phyloP scores from a whole-genome alignment of 2,113 vertebrate genomes.

The Scomber japonicus region DNA sequence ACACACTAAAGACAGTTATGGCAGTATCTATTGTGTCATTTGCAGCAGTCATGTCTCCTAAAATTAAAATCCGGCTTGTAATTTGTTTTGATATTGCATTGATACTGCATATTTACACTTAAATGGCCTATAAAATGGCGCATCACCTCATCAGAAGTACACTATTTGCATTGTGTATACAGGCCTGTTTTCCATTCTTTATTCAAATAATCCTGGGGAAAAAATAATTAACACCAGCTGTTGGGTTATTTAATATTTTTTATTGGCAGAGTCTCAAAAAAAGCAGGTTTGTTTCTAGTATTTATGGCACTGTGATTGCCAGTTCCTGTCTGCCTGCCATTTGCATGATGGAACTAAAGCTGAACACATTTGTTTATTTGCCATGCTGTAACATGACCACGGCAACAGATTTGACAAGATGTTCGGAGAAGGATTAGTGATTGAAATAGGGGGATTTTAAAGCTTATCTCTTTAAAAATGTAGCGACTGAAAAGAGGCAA shows the following conservation, averaged over 20 bases:
- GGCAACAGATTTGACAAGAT: neutral
- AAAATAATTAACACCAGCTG: neutral
- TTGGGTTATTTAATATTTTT: neutral
- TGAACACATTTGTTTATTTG: constrained; percentile 33
- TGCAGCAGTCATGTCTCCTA: neutral
- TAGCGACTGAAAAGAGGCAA: neutral
- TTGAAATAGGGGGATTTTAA: neutral
- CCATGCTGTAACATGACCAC: neutral
- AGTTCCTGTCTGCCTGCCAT: neutral
- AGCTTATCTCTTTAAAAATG: neutral
- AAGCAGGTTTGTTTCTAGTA: neutral
- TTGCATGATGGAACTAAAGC: constrained; percentile 32
- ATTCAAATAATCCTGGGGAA: constrained; percentile 25
- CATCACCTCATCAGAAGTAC: too few relatives aligned
- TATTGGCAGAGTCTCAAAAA: neutral
- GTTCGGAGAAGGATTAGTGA: neutral
- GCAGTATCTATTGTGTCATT: neutral
- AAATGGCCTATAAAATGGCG: neutral
- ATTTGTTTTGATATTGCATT: neutral
- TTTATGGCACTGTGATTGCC: neutral
- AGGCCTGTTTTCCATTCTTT: constrained; percentile 18
- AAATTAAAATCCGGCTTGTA: neutral
- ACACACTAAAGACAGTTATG: neutral
- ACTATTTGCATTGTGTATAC: neutral
- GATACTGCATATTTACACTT: too few relatives aligned